A percentile compares a stretch with the other conserved stretches of the same genome.
Evolutionary conservation across 1,140 invertebrate genomes (phyloP).

Genomic region (Camponotus vicinus): DNA sequence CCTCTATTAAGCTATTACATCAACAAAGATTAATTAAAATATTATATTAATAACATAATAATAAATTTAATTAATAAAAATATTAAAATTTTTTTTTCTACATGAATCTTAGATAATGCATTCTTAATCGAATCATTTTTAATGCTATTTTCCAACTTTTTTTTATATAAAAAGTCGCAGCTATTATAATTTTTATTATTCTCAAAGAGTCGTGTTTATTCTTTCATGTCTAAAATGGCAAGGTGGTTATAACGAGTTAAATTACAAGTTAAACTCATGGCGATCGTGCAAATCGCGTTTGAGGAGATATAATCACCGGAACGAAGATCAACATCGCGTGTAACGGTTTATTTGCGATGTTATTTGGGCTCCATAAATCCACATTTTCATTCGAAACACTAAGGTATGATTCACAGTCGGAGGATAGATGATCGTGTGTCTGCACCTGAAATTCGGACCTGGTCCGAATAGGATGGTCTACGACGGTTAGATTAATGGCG

Average conservation of each 20-base stretch:
- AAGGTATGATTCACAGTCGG: conserved; percentile 37
- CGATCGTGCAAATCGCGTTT: conserved; percentile 6
- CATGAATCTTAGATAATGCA: too few species aligned
- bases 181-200: not conserved
- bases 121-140: not conserved
- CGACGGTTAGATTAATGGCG: conserved; percentile 57
- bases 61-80: too few species aligned
- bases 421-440: conserved; percentile 24
- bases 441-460: conserved; percentile 57
- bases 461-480: not conserved
- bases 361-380: not conserved
- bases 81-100: too few species aligned
- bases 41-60: too few species aligned
- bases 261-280: not conserved
- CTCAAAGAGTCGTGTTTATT: not conserved
- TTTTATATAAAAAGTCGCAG: not conserved
- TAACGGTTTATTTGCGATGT: conserved; percentile 28
- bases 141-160: not conserved
- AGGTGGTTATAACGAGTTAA: conserved; percentile 2
- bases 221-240: not conserved
- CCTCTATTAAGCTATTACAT: not conserved
- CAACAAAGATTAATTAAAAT: not conserved
- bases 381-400: conserved; percentile 51
- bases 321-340: conserved; percentile 5
- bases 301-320: not conserved